phyloP scores from a whole-genome alignment of 2,113 vertebrate species.

The Siniperca chuatsi region DNA sequence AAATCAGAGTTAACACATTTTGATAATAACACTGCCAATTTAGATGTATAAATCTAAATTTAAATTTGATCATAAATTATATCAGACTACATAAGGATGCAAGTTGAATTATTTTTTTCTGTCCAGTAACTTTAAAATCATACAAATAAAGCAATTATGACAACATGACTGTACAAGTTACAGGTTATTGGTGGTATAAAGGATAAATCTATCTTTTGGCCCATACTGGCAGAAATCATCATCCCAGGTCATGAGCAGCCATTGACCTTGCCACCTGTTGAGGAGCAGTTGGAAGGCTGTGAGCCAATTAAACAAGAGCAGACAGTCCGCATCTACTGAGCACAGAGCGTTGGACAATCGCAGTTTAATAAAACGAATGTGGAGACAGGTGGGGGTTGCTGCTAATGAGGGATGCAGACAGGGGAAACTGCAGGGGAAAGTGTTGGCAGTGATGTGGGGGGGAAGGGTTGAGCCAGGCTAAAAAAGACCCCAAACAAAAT shows the following conservation, averaged over 20 bases:
- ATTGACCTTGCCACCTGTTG: conserved; percentile 77
- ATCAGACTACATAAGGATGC: not conserved
- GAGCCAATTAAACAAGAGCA: conserved; percentile 75
- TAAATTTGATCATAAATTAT: not conserved
- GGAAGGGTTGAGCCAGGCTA: conserved; percentile 62
- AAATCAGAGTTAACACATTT: not conserved
- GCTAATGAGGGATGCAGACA: conserved; percentile 73
- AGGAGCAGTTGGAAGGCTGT: conserved; percentile 53
- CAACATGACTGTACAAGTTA: not conserved
- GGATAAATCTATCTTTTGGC: conserved; percentile 54
- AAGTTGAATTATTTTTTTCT: not conserved
- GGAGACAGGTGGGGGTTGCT: conserved; percentile 70
- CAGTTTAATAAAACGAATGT: conserved; percentile 73
- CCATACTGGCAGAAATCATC: conserved; percentile 56
- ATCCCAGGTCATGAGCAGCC: conserved; percentile 72
- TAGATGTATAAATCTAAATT: not conserved
- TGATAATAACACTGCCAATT: not conserved
- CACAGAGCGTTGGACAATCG: conserved; percentile 65
- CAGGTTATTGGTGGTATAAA: not conserved
- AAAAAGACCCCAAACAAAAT: conserved; percentile 84
- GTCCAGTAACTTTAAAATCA: not conserved
- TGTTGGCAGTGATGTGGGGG: conserved; percentile 71
- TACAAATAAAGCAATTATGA: not conserved
- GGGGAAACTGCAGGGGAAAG: conserved; percentile 58
- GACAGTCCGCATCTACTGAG: conserved; percentile 60